Evolutionary conservation across 2,888 invertebrate genomes (phyloP).

Genomic region (Drosophila histrio): DNA sequence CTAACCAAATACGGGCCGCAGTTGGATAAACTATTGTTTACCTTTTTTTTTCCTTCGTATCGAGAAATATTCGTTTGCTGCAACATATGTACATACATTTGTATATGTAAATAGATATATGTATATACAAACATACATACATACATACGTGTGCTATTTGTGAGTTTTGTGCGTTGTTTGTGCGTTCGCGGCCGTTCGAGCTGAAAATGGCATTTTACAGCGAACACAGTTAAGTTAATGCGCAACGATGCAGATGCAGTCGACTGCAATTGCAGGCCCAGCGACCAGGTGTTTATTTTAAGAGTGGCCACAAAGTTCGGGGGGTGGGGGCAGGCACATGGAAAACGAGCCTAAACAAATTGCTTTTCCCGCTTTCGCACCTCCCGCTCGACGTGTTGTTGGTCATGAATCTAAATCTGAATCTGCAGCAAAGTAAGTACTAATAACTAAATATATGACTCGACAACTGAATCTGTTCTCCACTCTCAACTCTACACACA

Average conservation of each 20-base stretch:
- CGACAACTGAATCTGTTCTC: too few species aligned
- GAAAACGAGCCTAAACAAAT: conserved; percentile 53
- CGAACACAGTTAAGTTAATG: conserved; percentile 55
- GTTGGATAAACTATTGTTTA: conserved; percentile 50
- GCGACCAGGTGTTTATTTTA: conserved; percentile 58
- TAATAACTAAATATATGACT: not conserved
- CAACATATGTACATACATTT: conserved; percentile 35
- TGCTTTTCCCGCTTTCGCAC: conserved; percentile 47
- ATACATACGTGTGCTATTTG: conserved; percentile 20
- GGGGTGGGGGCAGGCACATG: conserved; percentile 30
- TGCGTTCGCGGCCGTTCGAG: conserved; percentile 28
- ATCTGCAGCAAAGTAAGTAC: conserved; percentile 82
- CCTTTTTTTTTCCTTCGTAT: conserved; percentile 50
- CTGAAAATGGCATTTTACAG: conserved; percentile 52
- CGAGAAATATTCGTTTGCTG: conserved; percentile 45
- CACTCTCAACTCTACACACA: not conserved
- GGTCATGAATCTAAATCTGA: conserved; percentile 70
- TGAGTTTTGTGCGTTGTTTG: conserved; percentile 30
- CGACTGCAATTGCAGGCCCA: too few species aligned
- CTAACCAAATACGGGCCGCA: conserved; percentile 8
- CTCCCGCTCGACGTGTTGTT: conserved; percentile 39
- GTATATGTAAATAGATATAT: conserved; percentile 42
- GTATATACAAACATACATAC: not conserved
- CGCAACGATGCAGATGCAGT: conserved; percentile 55
- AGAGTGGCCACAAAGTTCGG: conserved; percentile 18